Conservation (phyloP, 1,140 invertebrate species). For the Nymphalis io region DNA sequence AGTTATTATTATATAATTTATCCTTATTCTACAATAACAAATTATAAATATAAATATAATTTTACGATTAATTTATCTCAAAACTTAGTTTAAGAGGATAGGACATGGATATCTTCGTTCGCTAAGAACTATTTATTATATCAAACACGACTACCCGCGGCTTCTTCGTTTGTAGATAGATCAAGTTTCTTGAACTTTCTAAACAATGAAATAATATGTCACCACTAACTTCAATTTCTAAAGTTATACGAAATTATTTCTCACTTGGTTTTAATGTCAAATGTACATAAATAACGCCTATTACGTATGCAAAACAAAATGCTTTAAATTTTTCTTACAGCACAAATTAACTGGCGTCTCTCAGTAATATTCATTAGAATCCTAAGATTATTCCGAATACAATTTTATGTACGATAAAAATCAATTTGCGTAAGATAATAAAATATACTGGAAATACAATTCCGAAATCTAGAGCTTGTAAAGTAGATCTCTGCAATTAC, state of each 20-base stretch:
- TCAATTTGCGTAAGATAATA: background rate
- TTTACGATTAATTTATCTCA: background rate
- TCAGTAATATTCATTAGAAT: background rate
- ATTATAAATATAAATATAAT: background rate
- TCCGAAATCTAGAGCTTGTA: background rate
- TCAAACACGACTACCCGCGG: conserved; percentile 26
- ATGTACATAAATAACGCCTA: background rate
- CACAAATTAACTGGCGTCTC: background rate
- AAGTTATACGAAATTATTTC: background rate
- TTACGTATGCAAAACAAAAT: background rate
- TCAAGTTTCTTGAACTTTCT: conserved; percentile 39
- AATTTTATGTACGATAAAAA: background rate
- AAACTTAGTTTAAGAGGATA: background rate
- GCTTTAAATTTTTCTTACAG: background rate
- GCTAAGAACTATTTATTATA: conserved; percentile 31
- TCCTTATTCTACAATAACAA: too few relatives aligned
- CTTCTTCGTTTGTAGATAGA: conserved; percentile 20
- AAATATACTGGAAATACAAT: background rate
- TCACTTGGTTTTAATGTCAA: background rate
- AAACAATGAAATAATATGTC: conserved; percentile 34
- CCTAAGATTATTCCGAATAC: background rate
- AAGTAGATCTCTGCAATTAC: background rate
- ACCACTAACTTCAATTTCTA: conserved; percentile 20
- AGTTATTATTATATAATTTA: too few relatives aligned
- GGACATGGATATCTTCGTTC: conserved; percentile 11